Percentiles rank a stretch among this genome's conserved stretches.
These are phyloP conservation scores for Hylomyscus alleni DNA, from an alignment of 2,797 vertebrate species.

Conservation along the genomic window DNA sequence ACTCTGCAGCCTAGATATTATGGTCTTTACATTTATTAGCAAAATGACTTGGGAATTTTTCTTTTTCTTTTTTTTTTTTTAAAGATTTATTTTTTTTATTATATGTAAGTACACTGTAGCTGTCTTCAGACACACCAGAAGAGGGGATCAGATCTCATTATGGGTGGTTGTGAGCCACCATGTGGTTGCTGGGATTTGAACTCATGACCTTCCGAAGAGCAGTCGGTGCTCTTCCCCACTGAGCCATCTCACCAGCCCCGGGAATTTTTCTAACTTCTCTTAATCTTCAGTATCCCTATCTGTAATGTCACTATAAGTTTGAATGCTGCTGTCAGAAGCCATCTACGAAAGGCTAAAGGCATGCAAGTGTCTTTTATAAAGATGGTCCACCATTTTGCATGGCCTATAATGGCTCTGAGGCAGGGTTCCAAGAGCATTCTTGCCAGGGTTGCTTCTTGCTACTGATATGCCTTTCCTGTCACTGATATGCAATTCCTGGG, in stretches of 20 bases:
- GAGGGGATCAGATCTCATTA: too few species aligned
- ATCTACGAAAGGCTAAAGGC: background rate
- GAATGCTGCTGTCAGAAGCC: background rate
- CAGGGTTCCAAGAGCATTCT: background rate
- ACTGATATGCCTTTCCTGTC: background rate
- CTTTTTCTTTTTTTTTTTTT: too few species aligned
- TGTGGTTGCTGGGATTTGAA: too few species aligned
- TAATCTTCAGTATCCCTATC: constrained; percentile 33
- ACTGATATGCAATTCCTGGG: background rate
- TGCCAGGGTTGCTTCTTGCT: background rate
- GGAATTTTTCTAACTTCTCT: background rate
- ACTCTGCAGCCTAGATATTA: background rate
- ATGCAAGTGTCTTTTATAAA: background rate
- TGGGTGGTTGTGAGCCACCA: too few species aligned
- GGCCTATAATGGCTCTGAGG: background rate
- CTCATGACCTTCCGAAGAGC: too few species aligned
- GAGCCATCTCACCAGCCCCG: too few species aligned
- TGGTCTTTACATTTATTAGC: background rate
- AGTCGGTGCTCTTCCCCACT: too few species aligned
- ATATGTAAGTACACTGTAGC: too few species aligned
- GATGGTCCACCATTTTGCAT: background rate
- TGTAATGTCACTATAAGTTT: background rate
- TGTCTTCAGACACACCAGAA: too few species aligned
- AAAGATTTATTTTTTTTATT: too few species aligned
- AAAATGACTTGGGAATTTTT: background rate